Evolutionary conservation across 2,113 vertebrate genomes (phyloP).

Genomic region (Macrotus californicus): DNA sequence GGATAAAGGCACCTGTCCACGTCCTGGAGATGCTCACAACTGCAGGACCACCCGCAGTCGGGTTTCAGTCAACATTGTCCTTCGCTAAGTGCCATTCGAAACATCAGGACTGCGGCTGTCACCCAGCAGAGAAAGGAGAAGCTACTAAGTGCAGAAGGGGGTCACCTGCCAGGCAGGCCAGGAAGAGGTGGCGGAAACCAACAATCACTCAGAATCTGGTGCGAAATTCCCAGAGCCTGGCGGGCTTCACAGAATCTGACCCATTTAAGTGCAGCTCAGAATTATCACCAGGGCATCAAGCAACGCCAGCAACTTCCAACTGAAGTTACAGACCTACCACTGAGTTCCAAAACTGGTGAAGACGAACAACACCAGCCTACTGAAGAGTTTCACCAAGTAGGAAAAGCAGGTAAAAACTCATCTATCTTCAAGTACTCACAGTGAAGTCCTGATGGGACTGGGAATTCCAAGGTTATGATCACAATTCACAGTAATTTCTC

Average conservation of each 20-base stretch:
- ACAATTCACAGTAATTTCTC: background rate
- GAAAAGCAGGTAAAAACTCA: background rate
- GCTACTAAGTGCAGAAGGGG: background rate
- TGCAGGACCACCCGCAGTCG: background rate
- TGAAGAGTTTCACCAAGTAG: background rate
- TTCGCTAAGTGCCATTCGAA: background rate
- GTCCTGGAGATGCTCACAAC: background rate
- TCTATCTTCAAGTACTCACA: background rate
- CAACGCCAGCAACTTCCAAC: background rate
- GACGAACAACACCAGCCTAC: background rate
- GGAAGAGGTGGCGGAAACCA: background rate
- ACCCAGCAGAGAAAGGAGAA: background rate
- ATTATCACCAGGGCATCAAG: background rate
- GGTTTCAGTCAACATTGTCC: conserved; percentile 1
- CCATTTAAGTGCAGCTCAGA: background rate
- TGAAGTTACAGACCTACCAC: background rate
- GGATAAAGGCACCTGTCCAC: background rate
- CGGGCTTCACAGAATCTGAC: background rate
- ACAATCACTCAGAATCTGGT: background rate
- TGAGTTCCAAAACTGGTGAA: background rate
- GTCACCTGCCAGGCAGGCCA: background rate
- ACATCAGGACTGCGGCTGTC: background rate
- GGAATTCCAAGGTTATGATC: background rate
- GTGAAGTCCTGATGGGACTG: background rate
- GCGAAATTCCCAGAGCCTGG: background rate